Evolutionary conservation across 2,888 invertebrate genomes (phyloP).

Genomic region (Troilus luridus): DNA sequence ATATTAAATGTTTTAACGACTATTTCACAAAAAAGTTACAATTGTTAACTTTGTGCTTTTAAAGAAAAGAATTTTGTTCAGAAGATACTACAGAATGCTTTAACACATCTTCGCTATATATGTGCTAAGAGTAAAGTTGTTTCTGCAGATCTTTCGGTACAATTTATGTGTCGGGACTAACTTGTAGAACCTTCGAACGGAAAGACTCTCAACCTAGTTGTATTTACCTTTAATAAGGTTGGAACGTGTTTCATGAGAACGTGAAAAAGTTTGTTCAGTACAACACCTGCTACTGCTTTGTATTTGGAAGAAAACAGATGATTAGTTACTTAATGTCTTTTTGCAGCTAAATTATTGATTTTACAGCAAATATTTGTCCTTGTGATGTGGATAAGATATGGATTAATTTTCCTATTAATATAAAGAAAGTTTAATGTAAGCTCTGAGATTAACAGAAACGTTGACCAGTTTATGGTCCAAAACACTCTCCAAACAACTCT

Average conservation of each 20-base stretch:
- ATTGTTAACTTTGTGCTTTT: neutral
- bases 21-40: neutral
- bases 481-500: too few relatives aligned
- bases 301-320: neutral
- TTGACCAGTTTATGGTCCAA: too few relatives aligned
- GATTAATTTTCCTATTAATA: too few relatives aligned
- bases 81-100: neutral
- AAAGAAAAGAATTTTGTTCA: neutral
- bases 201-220: neutral
- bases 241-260: constrained; percentile 10
- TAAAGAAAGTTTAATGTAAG: too few relatives aligned
- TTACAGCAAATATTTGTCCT: neutral
- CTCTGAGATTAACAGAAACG: too few relatives aligned
- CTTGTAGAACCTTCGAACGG: constrained; percentile 11
- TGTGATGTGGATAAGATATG: too few relatives aligned
- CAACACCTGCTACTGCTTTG: neutral
- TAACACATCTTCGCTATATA: neutral
- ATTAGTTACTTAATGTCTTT: neutral
- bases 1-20: neutral
- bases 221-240: constrained; percentile 15
- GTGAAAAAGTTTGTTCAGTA: neutral
- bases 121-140: neutral
- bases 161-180: constrained; percentile 10
- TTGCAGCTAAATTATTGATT: neutral
- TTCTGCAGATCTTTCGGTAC: neutral